Conservation (phyloP, 1,140 invertebrate genomes). For the Antheraea mylitta region DNA sequence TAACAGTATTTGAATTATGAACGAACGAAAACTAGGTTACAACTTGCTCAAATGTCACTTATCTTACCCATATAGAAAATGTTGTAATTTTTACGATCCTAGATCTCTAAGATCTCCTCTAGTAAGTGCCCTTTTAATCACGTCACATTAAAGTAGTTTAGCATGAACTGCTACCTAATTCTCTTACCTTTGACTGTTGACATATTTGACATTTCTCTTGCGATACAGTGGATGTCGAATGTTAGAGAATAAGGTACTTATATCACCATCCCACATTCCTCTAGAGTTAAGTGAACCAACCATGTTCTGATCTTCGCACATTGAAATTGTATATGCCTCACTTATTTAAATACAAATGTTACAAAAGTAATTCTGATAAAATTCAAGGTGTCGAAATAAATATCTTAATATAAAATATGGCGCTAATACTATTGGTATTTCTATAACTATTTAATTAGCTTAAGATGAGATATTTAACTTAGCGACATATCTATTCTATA, state of each 20-base stretch:
- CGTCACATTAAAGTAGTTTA: constrained; percentile 41
- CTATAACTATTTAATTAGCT: background rate
- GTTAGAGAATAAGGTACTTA: constrained; percentile 19
- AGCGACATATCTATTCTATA: background rate
- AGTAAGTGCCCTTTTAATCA: constrained; percentile 68
- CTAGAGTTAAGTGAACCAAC: constrained; percentile 55
- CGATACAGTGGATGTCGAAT: background rate
- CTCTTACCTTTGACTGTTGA: background rate
- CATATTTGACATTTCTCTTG: background rate
- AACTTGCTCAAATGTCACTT: background rate
- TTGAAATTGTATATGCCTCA: background rate
- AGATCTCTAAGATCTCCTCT: constrained; percentile 45
- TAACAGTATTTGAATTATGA: background rate
- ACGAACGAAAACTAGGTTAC: background rate
- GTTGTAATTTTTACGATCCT: constrained; percentile 32
- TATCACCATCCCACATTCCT: constrained; percentile 64
- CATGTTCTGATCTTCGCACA: background rate
- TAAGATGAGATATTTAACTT: background rate
- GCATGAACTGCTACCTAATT: constrained; percentile 12
- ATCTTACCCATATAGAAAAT: background rate
- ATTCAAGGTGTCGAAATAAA: background rate
- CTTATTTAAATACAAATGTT: background rate
- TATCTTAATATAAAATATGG: background rate
- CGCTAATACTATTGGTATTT: background rate
- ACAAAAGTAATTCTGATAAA: background rate